Evolutionary conservation across 2,113 vertebrate species (phyloP), one percentile per base, ranked within the genome.

Genomic region (Pseudolaguvia tuberculata): DNA sequence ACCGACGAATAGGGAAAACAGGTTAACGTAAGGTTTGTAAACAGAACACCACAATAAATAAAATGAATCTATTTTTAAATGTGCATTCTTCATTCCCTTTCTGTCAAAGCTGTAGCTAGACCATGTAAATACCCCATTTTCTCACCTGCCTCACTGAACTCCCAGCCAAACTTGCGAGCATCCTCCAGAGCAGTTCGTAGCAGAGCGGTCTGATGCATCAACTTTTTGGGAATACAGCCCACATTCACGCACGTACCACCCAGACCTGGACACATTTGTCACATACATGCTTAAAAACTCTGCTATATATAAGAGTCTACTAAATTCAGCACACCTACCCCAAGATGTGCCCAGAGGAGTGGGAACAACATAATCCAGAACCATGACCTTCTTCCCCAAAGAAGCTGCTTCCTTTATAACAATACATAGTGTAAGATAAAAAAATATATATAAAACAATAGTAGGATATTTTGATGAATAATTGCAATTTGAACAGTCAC

Each of bases 181-280:
- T 99, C 97, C 20, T 86, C 79, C 53, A 98, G 70, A 1, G 94
- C 89, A 2, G 94, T 93, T 0, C 90, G 86, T 29, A 99, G 83
- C 79, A 98, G 79, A 0, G 97, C 95, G 0, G 96, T 94, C 79
- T 99, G 95, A 81, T 99, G 97, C 97, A 99, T 98, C 82, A 99
- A 78, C 78, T 99, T 97, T 89, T 99, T 99, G 18, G 97, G 96
- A 84, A 99, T 92, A 78, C 97, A 99, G 69, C 97, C 96, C 4
- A 98, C 95, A 8, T 98, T 98, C 39, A 99, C 96, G 76, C 97
- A 99, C 0, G 97, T 99, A 27, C 97, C 96, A 2, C 95, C 97
- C 1, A 99, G 93, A 77, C 97, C 97, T 99, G 45, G 81, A 51
- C 35, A 56, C 1, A 45, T 29, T 27, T 13, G 8, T 9, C 13